Evolutionary conservation across 1,140 invertebrate genomes (phyloP).

Genomic region (Macrotrachela quadricornifera): DNA sequence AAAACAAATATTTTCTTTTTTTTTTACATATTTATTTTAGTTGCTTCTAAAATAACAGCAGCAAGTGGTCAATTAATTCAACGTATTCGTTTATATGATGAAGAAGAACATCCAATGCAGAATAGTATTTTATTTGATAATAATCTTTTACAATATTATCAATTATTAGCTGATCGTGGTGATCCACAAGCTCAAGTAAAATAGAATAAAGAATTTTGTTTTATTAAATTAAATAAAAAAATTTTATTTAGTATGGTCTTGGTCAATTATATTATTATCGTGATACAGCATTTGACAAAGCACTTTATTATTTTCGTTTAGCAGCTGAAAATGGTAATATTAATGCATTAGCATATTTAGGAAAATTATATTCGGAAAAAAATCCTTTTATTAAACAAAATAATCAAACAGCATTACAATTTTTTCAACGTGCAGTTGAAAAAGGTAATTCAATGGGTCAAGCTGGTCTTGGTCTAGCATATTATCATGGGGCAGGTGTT

Average conservation of each 20-base stretch:
- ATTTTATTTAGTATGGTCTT: constrained; percentile 43
- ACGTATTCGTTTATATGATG: constrained; percentile 64
- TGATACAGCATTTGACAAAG: constrained; percentile 37
- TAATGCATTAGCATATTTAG: constrained; percentile 85
- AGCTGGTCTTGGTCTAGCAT: constrained; percentile 85
- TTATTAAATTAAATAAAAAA: too few relatives aligned
- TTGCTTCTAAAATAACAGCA: background rate
- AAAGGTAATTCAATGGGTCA: constrained; percentile 86
- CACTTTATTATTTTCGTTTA: constrained; percentile 72
- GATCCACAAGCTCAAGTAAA: constrained; percentile 68
- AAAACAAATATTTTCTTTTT: background rate
- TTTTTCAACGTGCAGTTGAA: constrained; percentile 83
- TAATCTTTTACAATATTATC: constrained; percentile 91
- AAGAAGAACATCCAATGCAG: constrained; percentile 36
- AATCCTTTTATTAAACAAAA: constrained; percentile 70
- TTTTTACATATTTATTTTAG: background rate
- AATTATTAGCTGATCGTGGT: constrained; percentile 78
- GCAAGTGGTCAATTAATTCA: constrained; percentile 55
- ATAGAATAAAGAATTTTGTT: too few relatives aligned
- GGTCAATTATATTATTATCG: constrained; percentile 96
- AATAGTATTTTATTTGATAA: constrained; percentile 45
- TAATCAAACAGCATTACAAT: constrained; percentile 67
- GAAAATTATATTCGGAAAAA: constrained; percentile 91
- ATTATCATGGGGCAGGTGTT: constrained; percentile 77
- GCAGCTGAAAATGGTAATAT: constrained; percentile 83